Conservation (phyloP, 2,888 invertebrate genomes). For the Agrenia bidenticulata region DNA sequence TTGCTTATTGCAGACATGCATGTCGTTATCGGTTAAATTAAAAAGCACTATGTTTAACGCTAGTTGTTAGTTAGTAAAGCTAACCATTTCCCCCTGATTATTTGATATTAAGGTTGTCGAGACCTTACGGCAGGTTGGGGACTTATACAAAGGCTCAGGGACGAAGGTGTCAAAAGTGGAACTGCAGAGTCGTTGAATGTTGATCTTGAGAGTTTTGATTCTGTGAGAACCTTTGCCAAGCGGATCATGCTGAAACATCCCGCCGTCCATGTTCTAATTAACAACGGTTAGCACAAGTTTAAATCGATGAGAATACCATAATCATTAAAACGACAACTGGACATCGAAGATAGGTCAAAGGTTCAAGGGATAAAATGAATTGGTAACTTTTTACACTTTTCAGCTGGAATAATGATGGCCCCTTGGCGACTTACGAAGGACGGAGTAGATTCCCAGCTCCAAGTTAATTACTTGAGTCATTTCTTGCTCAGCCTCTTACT, state of each 20-base stretch:
- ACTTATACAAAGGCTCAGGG: constrained; percentile 58
- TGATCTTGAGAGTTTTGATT: constrained; percentile 74
- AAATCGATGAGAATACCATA: constrained; percentile 86
- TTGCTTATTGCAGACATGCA: constrained; percentile 63
- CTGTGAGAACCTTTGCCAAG: constrained; percentile 73
- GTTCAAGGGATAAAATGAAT: no score
- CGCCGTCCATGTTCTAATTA: constrained; percentile 72
- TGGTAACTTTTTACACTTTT: no score
- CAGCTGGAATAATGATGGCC: no score
- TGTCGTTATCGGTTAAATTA: constrained; percentile 42
- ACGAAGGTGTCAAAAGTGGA: constrained; percentile 61
- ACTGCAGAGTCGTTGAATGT: constrained; percentile 68
- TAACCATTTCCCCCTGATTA: no score
- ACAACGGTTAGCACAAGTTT: constrained; percentile 65
- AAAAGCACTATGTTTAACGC: background rate
- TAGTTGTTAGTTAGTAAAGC: background rate
- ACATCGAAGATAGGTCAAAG: no score
- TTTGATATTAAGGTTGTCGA: constrained; percentile 66
- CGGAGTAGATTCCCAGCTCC: constrained; percentile 84
- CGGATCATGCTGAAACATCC: constrained; percentile 65
- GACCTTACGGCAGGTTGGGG: constrained; percentile 63
- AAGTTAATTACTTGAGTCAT: constrained; percentile 83
- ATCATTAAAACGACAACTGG: constrained; percentile 64
- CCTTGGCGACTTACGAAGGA: constrained; percentile 66
- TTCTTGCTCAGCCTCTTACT: constrained; percentile 79